phyloP scores from a whole-genome alignment of 2,113 vertebrate genomes.

The Rhabdornis inornatus region DNA sequence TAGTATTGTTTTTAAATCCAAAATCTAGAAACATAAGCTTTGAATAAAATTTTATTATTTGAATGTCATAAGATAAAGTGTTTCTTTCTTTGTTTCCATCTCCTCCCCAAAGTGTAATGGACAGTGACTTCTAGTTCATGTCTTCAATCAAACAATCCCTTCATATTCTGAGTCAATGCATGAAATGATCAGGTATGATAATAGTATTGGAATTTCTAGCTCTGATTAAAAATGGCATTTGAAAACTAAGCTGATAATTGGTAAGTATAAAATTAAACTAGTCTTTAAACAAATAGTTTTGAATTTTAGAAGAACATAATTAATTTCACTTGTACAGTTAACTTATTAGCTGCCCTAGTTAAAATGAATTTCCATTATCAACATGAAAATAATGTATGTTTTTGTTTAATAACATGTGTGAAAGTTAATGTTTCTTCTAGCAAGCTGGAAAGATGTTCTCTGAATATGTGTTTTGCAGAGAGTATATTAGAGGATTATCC shows the following conservation, averaged over 20 bases:
- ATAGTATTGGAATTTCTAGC: neutral
- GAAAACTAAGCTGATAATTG: neutral
- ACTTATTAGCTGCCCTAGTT: neutral
- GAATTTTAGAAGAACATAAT: neutral
- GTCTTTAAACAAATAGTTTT: neutral
- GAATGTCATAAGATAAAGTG: neutral
- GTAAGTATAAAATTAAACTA: neutral
- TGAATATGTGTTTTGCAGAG: neutral
- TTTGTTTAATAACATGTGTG: neutral
- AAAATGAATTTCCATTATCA: neutral
- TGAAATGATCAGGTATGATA: neutral
- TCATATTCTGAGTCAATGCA: neutral
- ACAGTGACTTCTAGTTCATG: neutral
- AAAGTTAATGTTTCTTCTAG: neutral
- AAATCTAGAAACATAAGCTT: neutral
- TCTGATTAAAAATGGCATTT: neutral
- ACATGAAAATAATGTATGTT: neutral
- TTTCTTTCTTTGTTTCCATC: neutral
- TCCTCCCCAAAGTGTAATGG: rapidly evolving
- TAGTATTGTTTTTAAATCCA: neutral
- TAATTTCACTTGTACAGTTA: neutral
- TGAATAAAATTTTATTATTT: neutral
- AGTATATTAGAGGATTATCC: neutral
- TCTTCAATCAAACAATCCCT: neutral
- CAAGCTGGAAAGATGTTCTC: neutral